Conservation (phyloP, 1,140 invertebrate species). For the Neodiprion lecontei region DNA sequence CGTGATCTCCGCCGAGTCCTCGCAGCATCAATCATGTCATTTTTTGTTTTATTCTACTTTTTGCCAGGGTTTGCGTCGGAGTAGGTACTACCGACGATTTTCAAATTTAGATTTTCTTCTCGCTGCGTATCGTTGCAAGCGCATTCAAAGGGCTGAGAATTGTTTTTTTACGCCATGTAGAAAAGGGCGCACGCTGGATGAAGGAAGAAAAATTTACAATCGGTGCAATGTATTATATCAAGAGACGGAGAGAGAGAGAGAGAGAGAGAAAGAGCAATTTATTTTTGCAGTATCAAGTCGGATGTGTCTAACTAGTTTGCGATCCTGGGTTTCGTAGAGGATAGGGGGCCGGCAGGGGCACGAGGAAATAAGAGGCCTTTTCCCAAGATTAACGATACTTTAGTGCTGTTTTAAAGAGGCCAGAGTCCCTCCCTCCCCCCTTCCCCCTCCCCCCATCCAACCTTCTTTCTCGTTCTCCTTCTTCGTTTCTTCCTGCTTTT, state of each 20-base stretch:
- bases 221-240: too few species aligned
- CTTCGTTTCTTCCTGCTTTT: slow-evolving; percentile 23
- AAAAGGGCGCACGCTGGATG: too few species aligned
- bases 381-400: slow-evolving; percentile 7
- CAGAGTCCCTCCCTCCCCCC: slow-evolving; percentile 20
- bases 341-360: too few species aligned
- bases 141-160: too few species aligned
- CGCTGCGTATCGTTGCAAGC: too few species aligned
- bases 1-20: slow-evolving; percentile 30
- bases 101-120: too few species aligned
- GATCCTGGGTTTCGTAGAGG: background rate
- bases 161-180: too few species aligned
- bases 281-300: background rate
- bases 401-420: slow-evolving; percentile 8
- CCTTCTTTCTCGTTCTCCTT: slow-evolving; percentile 28
- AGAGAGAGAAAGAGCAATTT: background rate
- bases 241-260: too few species aligned
- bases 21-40: slow-evolving; percentile 31
- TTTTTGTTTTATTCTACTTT: slow-evolving; percentile 17
- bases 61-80: too few species aligned
- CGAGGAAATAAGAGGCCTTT: slow-evolving; percentile 2
- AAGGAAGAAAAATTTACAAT: too few species aligned
- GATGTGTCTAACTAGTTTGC: slow-evolving; percentile 6
- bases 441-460: slow-evolving; percentile 18
- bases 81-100: too few species aligned